Evolutionary conservation across 2,797 vertebrate species (phyloP), one percentile per base, ranked within the genome.

Genomic region (Erithacus rubecula): DNA sequence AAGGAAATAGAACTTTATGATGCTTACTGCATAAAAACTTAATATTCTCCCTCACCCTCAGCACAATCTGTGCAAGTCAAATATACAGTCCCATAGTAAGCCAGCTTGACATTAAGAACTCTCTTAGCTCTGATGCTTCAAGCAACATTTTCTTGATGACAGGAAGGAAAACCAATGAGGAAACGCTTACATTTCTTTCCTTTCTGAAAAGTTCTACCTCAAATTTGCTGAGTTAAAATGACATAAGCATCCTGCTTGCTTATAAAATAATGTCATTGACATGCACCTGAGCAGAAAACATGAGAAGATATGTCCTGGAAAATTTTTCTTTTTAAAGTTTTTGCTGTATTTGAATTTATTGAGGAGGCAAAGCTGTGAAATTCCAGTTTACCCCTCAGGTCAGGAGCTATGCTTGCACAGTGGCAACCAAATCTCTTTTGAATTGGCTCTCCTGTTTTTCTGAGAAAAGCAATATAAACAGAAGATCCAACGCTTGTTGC

Each of bases 391-490:
- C 8, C 29, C 24, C 32, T 88, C 32, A 19, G 65, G 67, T 90
- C 52, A 91, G 63, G 37, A 93, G 41, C 12, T 71, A 5, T 34
- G 52, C 76, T 91, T 15, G 2, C 32, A 44, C 19, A 63, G 13
- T 56, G n/a, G 62, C 37, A 91, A 84, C 69, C 11, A 92, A 89
- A 71, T 68, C 51, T 75, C 84, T 88, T 32, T 55, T 78, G 91
- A 70, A 75, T 72, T 89, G 8, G 17, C 47, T 90, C 24, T 81
- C 19, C 21, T 49, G 19, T 78, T 94, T 85, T 78, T 85, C 53
- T 83, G 76, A 83, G 91, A 72, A 92, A 92, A 80, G 37, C 65
- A 93, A 72, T 81, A 94, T 90, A 89, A 94, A 78, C 83, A 83
- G 87, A 90, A 84, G 90, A 89, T 89, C 67, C 89, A 83, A 90